Base-by-base conservation (phyloP, 2,797 vertebrate genomes). In the Tolypeutes matacus region DNA sequence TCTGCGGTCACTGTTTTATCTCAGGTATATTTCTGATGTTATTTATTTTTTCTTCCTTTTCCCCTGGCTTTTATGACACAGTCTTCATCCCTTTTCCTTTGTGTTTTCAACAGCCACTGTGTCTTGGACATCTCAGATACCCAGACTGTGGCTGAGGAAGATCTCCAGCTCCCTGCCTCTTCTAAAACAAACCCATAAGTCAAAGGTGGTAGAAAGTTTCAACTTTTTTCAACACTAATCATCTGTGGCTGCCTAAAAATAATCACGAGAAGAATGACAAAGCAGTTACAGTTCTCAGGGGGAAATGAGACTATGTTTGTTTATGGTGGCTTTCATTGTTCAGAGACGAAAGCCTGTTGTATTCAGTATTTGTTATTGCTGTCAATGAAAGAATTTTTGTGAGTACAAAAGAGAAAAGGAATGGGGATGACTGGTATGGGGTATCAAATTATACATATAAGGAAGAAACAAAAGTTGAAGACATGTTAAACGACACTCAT, bases 21-120 rank as follows among this genome's bases (percentile, higher is more conserved):
- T 83, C 65, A 34, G 60, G 29, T 81, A 56, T 46, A 81, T 93
- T 58, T 10, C 42, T 84, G 70, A 49, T 7, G 51, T 56, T 70
- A 39, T 86, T 93, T 75, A 53, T 82, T 95, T 94, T 89, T 58
- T 7, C 27, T 58, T 25, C 20, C 17, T 60, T 87, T 83, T 87
- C 81, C 36, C 72, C 73, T 53, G 9, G 17, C 10, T 90, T 93
- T 70, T 65, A 27, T 77, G 86, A 81, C 70, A 77, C 4, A 62
- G 0, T 49, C 85, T 25, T 9, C 6, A 76, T 85, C 14, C 2
- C 2, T 17, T 75, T 91, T 67, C 27, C 34, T 93, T 87, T 88
- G 34, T 58, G 62, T 85, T 90, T 91, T 34, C 39, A 72, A 49
- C 27, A 70, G 29, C 2, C 7, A 34, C 39, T 69, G 2, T 65